Base-by-base conservation (phyloP, 2,113 vertebrate genomes). In the Nannospalax galili region DNA sequence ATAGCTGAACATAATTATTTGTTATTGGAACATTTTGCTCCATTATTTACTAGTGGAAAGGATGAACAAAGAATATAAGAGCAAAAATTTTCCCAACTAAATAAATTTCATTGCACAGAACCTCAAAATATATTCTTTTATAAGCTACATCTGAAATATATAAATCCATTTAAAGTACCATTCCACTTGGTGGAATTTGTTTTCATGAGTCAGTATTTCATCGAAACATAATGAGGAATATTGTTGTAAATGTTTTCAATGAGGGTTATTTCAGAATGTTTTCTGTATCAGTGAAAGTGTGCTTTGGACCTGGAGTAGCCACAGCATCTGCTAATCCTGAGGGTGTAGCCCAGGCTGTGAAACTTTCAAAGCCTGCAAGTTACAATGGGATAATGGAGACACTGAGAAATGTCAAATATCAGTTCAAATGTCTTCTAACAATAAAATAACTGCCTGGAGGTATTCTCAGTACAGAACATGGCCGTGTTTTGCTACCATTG, bases 341-440 rank as follows among this genome's bases (percentile, higher is more conserved):
- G 70, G 77, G 60, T 62, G 65, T 85, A 95, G 90, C 96, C 97
- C 93, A 89, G 45, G 37, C 35, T 92, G 15, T 87, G 89, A 64
- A 95, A 97, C 60, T 88, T 92, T 84, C 73, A 87, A 97, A 35
- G 0, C 42, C 88, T 58, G 42, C 73, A 90, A 67, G 90, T 72
- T 5, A 15, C 80, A 98, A 97, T 86, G 24, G 14, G 32, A 97
- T 97, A n/a, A 88, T 93, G 52, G 95, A 97, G 85, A 94, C n/a
- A 96, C 56, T 0, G 20, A 82, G 88, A 93, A 96, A 60, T 3
- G 45, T 2, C 26, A 97, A 93, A 72, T 92, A 94, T 89, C 93
- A 94, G 62, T 96, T 97, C 81, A 87, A 94, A 90, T 82, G 80
- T 85, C 93, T 97, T 79, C 37, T 90, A 75, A 65, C 52, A 95